Evolutionary conservation across 1,140 invertebrate species (phyloP), one percentile per base, ranked within the genome.

Genomic region (Stenopsyche tienmushanensis): DNA sequence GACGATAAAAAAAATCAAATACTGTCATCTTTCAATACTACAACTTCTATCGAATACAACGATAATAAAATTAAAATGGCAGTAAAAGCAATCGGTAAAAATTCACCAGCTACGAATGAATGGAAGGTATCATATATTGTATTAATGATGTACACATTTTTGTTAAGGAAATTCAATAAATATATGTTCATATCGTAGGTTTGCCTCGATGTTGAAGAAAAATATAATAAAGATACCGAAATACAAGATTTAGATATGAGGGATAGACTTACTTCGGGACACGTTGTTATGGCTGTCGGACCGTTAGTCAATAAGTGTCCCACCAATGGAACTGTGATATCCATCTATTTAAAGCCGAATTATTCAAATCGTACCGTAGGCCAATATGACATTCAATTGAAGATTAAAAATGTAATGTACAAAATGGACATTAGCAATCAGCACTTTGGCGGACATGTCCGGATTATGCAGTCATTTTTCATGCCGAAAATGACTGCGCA

Each of bases 191-290:
- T 26, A 17, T 17, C 41, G 24, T 29, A 60, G 57, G 8, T 60
- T 24, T 60, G 57, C 24, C 34, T 60, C 3, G 57, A 60, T 17
- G 23, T 42, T 47, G 57, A 60, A 60, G 57, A 60, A 29, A 45
- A 60, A 10, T 60, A 60, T 45, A 26, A 23, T 13, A 34, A 47
- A 5, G 57, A 60, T 60, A 47, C 21, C 1, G 42, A 60, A 17
- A 13, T 60, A 25, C 3, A 60, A 47, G 44, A 60, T 3, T 47
- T 60, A 23, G 20, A 47, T 10, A 24, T 34, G 15, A 42, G 15
- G 8, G 20, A 60, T 9, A 60, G 13, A 26, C n/a, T 60, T 20
- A 47, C 47, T 1, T 24, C 21, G 7, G 24, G 23, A 21, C 13
- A 47, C 29, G 15, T 60, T n/a, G 23, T n/a, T 23, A 47, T 57